phyloP scores from a whole-genome alignment of 2,888 invertebrate species.

The Rhagonycha lutea region DNA sequence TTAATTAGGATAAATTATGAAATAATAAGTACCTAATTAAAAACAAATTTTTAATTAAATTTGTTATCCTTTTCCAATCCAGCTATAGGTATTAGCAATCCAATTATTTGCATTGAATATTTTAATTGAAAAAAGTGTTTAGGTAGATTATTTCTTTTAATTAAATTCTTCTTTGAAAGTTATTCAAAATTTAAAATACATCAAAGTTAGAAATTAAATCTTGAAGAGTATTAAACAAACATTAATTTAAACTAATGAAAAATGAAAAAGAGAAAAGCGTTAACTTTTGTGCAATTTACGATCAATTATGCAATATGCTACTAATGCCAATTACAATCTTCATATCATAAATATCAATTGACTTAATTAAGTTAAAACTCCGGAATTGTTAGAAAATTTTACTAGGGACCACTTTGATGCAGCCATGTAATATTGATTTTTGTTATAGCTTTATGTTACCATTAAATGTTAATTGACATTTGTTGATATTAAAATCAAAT shows the following conservation, averaged over 20 bases:
- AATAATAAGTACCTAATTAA: background rate
- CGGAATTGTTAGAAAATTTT: constrained; percentile 3
- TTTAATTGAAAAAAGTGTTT: background rate
- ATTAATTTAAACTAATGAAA: background rate
- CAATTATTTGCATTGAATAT: background rate
- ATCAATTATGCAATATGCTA: background rate
- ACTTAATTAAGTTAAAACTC: background rate
- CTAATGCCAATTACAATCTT: constrained; percentile 9
- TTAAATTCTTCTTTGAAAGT: background rate
- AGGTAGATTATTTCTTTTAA: background rate
- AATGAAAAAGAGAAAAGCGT: background rate
- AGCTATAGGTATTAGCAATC: background rate
- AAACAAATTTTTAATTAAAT: background rate
- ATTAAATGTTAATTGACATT: background rate
- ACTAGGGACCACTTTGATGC: background rate
- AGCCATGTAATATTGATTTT: background rate
- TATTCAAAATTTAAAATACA: background rate
- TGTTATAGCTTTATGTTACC: background rate
- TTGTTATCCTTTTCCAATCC: background rate
- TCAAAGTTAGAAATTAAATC: background rate
- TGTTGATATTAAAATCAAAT: background rate
- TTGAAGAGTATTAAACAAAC: background rate
- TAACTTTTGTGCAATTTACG: constrained; percentile 2
- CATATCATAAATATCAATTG: constrained; percentile 14
- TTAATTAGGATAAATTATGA: background rate